A percentile compares a stretch with the other conserved stretches of the same genome.
phyloP scores from a whole-genome alignment of 2,113 vertebrate genomes.

The Nymphicus hollandicus region DNA sequence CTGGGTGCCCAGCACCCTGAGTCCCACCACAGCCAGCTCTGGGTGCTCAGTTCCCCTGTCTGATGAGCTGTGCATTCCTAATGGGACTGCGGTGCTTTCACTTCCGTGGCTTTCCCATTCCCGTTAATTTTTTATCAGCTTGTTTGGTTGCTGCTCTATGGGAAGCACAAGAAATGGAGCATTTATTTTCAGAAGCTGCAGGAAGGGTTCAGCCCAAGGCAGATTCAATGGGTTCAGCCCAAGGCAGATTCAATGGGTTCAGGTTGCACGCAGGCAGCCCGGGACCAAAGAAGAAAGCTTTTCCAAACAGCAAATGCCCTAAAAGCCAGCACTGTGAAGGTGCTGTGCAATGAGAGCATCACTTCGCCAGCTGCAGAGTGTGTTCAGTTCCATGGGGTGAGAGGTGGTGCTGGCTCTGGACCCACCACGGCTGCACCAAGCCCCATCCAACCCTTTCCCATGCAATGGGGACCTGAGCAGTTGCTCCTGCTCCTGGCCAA shows the following conservation, averaged over 20 bases:
- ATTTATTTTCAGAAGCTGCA: conserved; percentile 35
- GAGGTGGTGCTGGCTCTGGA: not conserved
- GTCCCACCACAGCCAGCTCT: not conserved
- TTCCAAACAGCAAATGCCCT: not conserved
- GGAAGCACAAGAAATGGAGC: not conserved
- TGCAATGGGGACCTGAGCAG: rapidly evolving
- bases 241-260: not conserved
- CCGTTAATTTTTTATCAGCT: not conserved
- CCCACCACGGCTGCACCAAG: rapidly evolving
- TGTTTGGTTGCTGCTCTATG: not conserved
- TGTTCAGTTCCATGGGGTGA: not conserved
- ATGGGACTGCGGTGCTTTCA: rapidly evolving
- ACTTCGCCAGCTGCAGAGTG: rapidly evolving
- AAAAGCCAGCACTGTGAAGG: rapidly evolving
- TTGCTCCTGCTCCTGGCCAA: not conserved
- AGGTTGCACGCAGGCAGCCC: not conserved
- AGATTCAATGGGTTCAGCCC: conserved; percentile 6
- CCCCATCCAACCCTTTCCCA: not conserved
- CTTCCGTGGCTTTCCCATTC: not conserved
- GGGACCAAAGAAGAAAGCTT: not conserved
- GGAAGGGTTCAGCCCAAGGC: conserved; percentile 31
- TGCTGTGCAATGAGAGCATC: not conserved
- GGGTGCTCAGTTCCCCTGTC: rapidly evolving
- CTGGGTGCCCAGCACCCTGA: rapidly evolving
- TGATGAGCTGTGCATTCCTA: rapidly evolving